Evolutionary conservation across 2,888 invertebrate genomes (phyloP).

Genomic region (Andrena praecox): DNA sequence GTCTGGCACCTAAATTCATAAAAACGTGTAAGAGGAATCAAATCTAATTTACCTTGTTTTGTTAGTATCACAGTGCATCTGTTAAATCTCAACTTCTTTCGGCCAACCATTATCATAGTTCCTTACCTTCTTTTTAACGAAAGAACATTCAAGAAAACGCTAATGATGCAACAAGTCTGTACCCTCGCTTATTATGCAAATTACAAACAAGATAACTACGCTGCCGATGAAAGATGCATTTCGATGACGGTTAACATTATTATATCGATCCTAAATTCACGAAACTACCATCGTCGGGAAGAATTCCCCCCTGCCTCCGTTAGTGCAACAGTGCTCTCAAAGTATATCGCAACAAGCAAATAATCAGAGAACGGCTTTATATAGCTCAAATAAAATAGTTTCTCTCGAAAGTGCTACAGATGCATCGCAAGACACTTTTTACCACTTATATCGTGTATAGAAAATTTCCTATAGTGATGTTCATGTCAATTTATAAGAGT

Average conservation of each 20-base stretch:
- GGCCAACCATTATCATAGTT: constrained; percentile 60
- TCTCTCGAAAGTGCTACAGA: constrained; percentile 56
- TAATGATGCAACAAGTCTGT: constrained; percentile 58
- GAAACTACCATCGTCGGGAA: constrained; percentile 45
- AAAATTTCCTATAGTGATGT: constrained; percentile 59
- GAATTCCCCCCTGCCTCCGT: constrained; percentile 42
- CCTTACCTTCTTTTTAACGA: constrained; percentile 66
- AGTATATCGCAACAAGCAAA: constrained; percentile 52
- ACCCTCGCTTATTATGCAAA: constrained; percentile 48
- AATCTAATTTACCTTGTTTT: constrained; percentile 79
- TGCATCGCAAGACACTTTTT: constrained; percentile 64
- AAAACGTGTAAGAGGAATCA: constrained; percentile 84
- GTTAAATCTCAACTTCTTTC: constrained; percentile 67
- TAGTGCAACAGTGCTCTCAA: constrained; percentile 65
- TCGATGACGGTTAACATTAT: constrained; percentile 40
- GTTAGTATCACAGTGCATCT: constrained; percentile 78
- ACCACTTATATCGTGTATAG: constrained; percentile 57
- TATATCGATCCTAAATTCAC: constrained; percentile 48
- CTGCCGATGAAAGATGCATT: constrained; percentile 46
- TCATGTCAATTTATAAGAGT: constrained; percentile 64
- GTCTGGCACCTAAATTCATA: constrained; percentile 85
- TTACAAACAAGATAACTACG: constrained; percentile 47
- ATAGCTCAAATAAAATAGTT: constrained; percentile 47
- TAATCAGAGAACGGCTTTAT: constrained; percentile 39
- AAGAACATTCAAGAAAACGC: constrained; percentile 45